These are phyloP conservation scores for Rattus norvegicus DNA, from an alignment of 2,113 vertebrate genomes.

Conservation along the genomic window GRCr8 NC_086022.1:21154501-21155000, in stretches of 20 bases:
- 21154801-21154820: background rate
- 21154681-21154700: background rate
- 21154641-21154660: background rate
- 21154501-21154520: background rate
- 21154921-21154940: conserved; percentile 30
- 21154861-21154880: background rate
- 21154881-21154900: background rate
- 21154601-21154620: background rate
- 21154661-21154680: no score
- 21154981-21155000: conserved; percentile 75
- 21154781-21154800: background rate
- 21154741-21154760: background rate
- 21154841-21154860: conserved; percentile 29
- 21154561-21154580: no score
- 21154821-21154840: conserved; percentile 3
- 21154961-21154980: conserved; percentile 51
- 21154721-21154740: background rate
- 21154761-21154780: background rate
- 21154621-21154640: background rate
- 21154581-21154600: background rate
- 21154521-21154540: background rate
- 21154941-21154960: background rate
- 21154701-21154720: background rate
- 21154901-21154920: background rate
- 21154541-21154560: background rate